phyloP scores from a whole-genome alignment of 2,797 vertebrate genomes.

The Enteromius thamalakanensis region DNA sequence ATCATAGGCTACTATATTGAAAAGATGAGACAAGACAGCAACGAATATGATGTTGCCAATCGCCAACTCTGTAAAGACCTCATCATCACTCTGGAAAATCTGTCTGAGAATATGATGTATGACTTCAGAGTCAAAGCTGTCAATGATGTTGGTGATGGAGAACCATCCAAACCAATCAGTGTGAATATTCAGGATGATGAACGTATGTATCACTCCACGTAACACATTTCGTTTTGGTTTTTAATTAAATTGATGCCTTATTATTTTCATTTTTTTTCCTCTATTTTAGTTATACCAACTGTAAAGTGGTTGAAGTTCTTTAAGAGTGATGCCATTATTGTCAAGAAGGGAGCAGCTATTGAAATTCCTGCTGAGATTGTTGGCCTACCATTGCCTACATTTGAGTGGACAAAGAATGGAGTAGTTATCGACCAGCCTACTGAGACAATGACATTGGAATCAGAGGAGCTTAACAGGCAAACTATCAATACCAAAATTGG shows the following conservation, averaged over 20 bases:
- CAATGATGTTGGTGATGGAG: constrained; percentile 89
- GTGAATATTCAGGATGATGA: constrained; percentile 92
- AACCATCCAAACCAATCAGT: constrained; percentile 86
- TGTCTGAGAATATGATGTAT: constrained; percentile 91
- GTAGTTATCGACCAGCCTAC: constrained; percentile 83
- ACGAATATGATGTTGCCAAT: constrained; percentile 90
- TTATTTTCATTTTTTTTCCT: neutral
- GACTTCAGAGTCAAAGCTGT: constrained; percentile 94
- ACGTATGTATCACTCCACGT: constrained; percentile 74
- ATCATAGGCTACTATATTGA: constrained; percentile 92
- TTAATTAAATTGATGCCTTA: constrained; percentile 3
- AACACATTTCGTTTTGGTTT: neutral
- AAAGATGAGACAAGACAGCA: constrained; percentile 90
- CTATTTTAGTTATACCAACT: constrained; percentile 82
- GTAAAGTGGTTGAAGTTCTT: constrained; percentile 87
- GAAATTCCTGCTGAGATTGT: constrained; percentile 92
- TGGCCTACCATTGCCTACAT: constrained; percentile 91
- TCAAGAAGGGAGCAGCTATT: constrained; percentile 86
- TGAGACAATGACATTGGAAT: constrained; percentile 84
- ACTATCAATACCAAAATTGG: constrained; percentile 86
- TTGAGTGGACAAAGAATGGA: constrained; percentile 78
- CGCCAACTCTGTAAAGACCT: constrained; percentile 83
- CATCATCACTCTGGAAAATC: constrained; percentile 85
- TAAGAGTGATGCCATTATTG: constrained; percentile 87
- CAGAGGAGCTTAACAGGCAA: constrained; percentile 86